Evolutionary conservation across 2,113 vertebrate genomes (phyloP), one percentile per base, ranked within the genome.

Genomic region (Perognathus longimembris): DNA sequence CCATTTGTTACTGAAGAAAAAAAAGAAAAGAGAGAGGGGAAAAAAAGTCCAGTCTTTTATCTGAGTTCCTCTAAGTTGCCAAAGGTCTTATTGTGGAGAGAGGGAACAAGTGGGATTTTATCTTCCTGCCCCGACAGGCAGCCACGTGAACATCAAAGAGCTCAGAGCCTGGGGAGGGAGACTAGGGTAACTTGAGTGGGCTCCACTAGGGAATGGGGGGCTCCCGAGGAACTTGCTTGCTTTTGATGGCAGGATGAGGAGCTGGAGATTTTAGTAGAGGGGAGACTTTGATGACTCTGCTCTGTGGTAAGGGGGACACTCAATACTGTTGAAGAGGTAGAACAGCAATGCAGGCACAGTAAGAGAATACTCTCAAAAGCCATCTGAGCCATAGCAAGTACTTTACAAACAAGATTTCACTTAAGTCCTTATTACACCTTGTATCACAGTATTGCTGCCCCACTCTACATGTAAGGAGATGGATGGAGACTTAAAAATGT

Each of bases 81-180:
- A 88, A 89, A 94, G 86, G 50, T 84, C 64, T 92, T 74, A 86
- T 73, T 93, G 82, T 90, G 57, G 69, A 93, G 75, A 86, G 82
- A 84, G 30, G 42, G 76, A 95, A 93, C 90, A 94, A 97, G 85
- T 18, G 15, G 76, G 59, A 79, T 91, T 95, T 95, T 95, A 93
- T 96, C 34, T 94, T 94, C 22, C 71, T 78, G 67, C 50, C 14
- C 50, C 17, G 50, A 54, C 50, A 54, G 50, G 50, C 50, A 20
- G 17, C 87, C 73, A 54, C 0, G 1, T 50, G 80, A 85, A 85
- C 82, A 66, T 90, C 88, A 92, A 93, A 92, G 78, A n/a, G 50
- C 78, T 88, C 11, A 38, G 74, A 66, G 81, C 30, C 38, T 74
- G 45, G 42, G 36, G 20, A 30, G 22, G 8, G 11, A 7, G 8